Evolutionary conservation across 2,888 invertebrate species (phyloP).

Genomic region (Anthophora plumipes): DNA sequence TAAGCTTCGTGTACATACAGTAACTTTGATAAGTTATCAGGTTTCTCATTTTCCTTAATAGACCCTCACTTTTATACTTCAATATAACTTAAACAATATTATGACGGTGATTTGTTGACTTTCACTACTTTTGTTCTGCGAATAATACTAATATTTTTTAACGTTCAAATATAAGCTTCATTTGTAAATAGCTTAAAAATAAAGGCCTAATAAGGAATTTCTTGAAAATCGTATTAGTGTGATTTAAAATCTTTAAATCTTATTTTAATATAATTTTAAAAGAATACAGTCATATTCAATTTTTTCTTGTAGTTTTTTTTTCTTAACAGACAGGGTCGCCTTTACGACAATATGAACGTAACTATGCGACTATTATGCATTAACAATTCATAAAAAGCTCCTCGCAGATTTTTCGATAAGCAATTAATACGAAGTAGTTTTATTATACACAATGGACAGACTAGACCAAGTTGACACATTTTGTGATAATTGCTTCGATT

Average conservation of each 20-base stretch:
- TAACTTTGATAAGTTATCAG: conserved; percentile 1
- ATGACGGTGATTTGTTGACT: neutral
- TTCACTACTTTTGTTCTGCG: neutral
- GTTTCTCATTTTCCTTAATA: conserved; percentile 5
- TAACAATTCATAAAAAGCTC: conserved; percentile 66
- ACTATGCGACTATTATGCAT: conserved; percentile 56
- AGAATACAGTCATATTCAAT: conserved; percentile 33
- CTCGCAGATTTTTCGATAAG: conserved; percentile 55
- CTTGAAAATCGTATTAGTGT: conserved; percentile 24
- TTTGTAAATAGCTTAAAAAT: conserved; percentile 22
- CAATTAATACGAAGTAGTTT: conserved; percentile 64
- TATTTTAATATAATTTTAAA: conserved; percentile 30
- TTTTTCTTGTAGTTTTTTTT: neutral
- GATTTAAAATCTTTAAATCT: conserved; percentile 15
- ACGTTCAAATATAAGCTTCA: conserved; percentile 15
- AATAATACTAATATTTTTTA: conserved; percentile 11
- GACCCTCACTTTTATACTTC: conserved; percentile 23
- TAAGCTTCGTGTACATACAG: conserved; percentile 8
- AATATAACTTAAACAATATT: conserved; percentile 16
- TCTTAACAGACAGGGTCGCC: conserved; percentile 43
- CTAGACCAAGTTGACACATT: conserved; percentile 69
- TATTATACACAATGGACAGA: conserved; percentile 76
- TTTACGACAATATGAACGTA: conserved; percentile 34
- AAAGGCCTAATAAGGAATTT: conserved; percentile 23
- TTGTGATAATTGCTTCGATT: conserved; percentile 35